A percentile compares a stretch with the other conserved stretches of the same genome.
phyloP scores from a whole-genome alignment of 1,140 invertebrate genomes.

The Pseudomyrmex sp. region DNA sequence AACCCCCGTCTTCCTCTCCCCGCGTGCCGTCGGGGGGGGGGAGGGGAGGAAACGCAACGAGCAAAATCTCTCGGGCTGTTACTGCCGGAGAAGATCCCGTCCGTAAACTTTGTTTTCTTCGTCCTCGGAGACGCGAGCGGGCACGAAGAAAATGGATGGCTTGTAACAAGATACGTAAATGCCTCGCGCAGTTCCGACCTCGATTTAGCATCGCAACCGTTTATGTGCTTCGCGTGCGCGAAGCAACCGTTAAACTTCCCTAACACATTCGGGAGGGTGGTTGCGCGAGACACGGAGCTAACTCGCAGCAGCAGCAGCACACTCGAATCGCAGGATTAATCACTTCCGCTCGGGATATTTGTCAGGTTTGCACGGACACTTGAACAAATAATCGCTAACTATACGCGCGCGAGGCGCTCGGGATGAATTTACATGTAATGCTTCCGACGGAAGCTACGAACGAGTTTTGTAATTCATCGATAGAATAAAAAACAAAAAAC shows the following conservation, averaged over 20 bases:
- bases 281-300: not conserved
- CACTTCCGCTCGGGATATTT: not conserved
- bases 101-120: constrained; percentile 43
- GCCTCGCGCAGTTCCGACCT: constrained; percentile 7
- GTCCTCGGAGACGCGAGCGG: not conserved
- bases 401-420: too few species aligned
- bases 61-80: constrained; percentile 26
- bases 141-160: constrained; percentile 36
- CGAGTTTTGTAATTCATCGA: too few species aligned
- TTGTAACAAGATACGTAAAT: constrained; percentile 30
- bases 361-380: not conserved
- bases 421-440: too few species aligned
- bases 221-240: constrained; percentile 6
- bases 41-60: not conserved
- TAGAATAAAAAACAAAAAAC: too few species aligned
- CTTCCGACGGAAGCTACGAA: too few species aligned
- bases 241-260: constrained; percentile 12
- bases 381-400: not conserved
- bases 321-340: constrained; percentile 27
- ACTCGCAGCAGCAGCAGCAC: not conserved
- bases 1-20: not conserved
- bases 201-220: not conserved
- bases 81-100: constrained; percentile 2
- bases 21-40: too few species aligned
- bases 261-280: not conserved